These are phyloP conservation scores for Bombus sylvicola DNA, from an alignment of 1,140 invertebrate genomes.

Conservation along the genomic window DNA sequence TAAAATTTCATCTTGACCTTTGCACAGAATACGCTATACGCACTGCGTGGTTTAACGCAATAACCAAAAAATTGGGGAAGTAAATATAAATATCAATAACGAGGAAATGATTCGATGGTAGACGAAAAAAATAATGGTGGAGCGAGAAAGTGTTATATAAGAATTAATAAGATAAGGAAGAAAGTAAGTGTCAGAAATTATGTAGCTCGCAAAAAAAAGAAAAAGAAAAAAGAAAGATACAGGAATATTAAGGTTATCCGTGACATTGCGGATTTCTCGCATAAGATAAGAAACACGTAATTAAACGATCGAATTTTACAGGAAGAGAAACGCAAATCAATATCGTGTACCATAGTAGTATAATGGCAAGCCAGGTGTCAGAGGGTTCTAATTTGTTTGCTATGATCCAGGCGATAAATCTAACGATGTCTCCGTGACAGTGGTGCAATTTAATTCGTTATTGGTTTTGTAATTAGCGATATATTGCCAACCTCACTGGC, in stretches of 20 bases:
- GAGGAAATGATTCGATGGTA: no score
- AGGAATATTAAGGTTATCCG: not conserved
- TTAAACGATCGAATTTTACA: not conserved
- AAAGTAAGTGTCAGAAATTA: no score
- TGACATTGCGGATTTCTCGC: not conserved
- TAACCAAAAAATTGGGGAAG: no score
- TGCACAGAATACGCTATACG: no score
- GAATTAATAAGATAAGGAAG: no score
- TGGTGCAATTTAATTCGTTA: not conserved
- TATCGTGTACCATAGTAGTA: not conserved
- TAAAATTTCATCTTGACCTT: no score
- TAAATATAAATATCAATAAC: no score
- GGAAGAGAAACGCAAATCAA: not conserved
- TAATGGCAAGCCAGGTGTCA: not conserved
- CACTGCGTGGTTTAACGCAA: no score
- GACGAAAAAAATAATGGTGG: no score
- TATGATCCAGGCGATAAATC: not conserved
- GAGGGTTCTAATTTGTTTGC: not conserved
- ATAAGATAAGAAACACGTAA: not conserved
- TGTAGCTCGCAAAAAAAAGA: no score
- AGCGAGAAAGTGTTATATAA: no score
- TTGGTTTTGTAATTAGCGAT: slow-evolving; percentile 3
- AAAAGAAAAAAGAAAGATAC: no score
- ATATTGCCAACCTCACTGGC: not conserved
- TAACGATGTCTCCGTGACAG: not conserved